Conservation (phyloP, 1,140 invertebrate species). For the Cotesia chilonis region DNA sequence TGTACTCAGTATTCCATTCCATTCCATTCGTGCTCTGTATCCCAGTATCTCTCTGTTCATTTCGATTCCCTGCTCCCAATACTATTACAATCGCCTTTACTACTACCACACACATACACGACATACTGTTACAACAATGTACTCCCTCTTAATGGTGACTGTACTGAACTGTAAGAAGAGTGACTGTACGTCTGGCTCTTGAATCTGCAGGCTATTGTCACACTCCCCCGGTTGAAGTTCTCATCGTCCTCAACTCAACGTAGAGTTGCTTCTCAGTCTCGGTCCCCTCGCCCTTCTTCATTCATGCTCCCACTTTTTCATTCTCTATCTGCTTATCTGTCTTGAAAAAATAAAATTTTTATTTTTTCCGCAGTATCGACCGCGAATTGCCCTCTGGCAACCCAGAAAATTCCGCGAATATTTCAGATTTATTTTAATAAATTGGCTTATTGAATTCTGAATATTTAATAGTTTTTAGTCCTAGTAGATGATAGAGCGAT, state of each 20-base stretch:
- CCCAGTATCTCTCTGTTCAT: conserved; percentile 14
- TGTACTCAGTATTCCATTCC: background rate
- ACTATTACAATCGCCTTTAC: conserved; percentile 6
- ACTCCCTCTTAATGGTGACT: conserved; percentile 35
- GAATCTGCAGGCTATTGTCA: conserved; percentile 59
- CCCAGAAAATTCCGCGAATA: too few species aligned
- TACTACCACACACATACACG: too few species aligned
- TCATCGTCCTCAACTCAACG: conserved; percentile 29
- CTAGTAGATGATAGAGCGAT: too few species aligned
- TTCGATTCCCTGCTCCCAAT: conserved; percentile 12
- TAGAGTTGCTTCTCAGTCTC: background rate
- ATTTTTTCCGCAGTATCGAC: background rate
- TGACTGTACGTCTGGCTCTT: conserved; percentile 52
- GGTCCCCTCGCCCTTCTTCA: conserved; percentile 21
- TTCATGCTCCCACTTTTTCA: conserved; percentile 28
- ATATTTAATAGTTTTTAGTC: too few species aligned
- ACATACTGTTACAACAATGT: too few species aligned
- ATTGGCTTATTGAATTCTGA: too few species aligned
- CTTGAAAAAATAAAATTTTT: background rate
- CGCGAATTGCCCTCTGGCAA: background rate
- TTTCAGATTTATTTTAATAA: too few species aligned
- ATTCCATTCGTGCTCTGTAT: too few species aligned
- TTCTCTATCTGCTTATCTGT: conserved; percentile 27
- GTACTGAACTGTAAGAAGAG: conserved; percentile 34
- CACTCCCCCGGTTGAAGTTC: conserved; percentile 48